Evolutionary conservation across 2,888 invertebrate species (phyloP), one percentile per base, ranked within the genome.

Genomic region (Meghimatium bilineatum): DNA sequence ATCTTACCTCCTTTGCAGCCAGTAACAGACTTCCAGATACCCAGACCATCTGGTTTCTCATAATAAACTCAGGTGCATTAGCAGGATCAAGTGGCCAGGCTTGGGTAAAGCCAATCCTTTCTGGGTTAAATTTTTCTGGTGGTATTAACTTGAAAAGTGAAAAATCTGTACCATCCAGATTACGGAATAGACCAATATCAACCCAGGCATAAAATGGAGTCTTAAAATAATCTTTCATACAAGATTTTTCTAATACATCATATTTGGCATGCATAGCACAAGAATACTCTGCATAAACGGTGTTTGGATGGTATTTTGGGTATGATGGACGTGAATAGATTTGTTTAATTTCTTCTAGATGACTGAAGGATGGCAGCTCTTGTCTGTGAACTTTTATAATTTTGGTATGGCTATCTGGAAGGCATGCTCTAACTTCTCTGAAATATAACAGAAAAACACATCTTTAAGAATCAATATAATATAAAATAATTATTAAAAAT

Each of bases 231-330:
- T 88, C 86, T 20, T 60, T 67, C 12, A 83, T 63, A 2, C 77
- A 63, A 3, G 86, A 83, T 29, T 23, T 63, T 56, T 84, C 79
- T 56, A 88, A 67, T 12, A 87, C 83, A 75, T 87, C 88, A 74
- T 87, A 88, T 49, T 88, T 88, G 10, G 88, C 87, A 85, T 87
- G 87, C 69, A 84, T 87, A 23, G 86, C 86, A 83, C 87, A 86
- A 38, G 87, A 76, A 63, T 87, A 87, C 67, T 86, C 86, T 26
- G 88, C 77, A 75, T 69, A 84, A 12, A 86, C 84, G 23, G 87
- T 88, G 80, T 87, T 87, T 32, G 88, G 88, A 38, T 86, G 38
- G 63, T 85, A 80, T 34, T 86, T 86, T 44, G 88, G 87, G 81
- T 88, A 88, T 2, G 72, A 80, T n/a, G 86, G 83, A 32, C 85